Base-by-base conservation (phyloP, 2,888 invertebrate genomes). In the Sinotaia quadrata region DNA sequence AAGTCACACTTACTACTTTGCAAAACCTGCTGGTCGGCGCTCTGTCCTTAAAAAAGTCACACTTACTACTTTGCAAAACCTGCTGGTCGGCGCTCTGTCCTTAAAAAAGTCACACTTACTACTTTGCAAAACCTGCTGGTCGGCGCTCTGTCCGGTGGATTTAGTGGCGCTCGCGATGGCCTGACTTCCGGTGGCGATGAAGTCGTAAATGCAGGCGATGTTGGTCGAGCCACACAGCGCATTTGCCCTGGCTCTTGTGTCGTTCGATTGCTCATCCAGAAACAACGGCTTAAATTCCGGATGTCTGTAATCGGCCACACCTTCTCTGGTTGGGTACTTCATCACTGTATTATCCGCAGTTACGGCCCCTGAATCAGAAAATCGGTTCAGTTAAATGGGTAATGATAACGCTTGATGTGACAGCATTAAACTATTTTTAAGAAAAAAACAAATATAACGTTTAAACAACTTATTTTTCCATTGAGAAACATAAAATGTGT, bases 321-420 rank as follows among this genome's bases (percentile, higher is more conserved):
- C 37, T 34, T 67, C 51, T 34, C 67, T 33, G 10, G 29, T 5
- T 15, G 58, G 27, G 56, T 67, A 59, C 24, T 27, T 37, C 7
- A 67, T 33, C 10, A 67, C 59, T 31, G 47, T 36, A 37, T 59
- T 47, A 3, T 24, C 12, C 31, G n/a, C 36, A 8, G 41, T 56
- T 2, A 66, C 41, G 4, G 41, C 66, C 66, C 66, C 66, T 66
- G 69, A 10, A 58, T n/a, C n/a, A n/a, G n/a, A n/a, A n/a, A n/a
- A n/a, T n/a, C n/a, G n/a, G n/a, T n/a, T n/a, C n/a, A n/a, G n/a
- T n/a, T n/a, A n/a, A n/a, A n/a, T n/a, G n/a, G n/a, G n/a, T n/a
- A n/a, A n/a, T n/a, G n/a, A n/a, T n/a, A n/a, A n/a, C n/a, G n/a
- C n/a, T n/a, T n/a, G n/a, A n/a, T n/a, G n/a, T n/a, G n/a, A n/a